A percentile compares a stretch with the other conserved stretches of the same genome.
Conservation (phyloP, 2,888 invertebrate species). For the Xestia sexstrigata region DNA sequence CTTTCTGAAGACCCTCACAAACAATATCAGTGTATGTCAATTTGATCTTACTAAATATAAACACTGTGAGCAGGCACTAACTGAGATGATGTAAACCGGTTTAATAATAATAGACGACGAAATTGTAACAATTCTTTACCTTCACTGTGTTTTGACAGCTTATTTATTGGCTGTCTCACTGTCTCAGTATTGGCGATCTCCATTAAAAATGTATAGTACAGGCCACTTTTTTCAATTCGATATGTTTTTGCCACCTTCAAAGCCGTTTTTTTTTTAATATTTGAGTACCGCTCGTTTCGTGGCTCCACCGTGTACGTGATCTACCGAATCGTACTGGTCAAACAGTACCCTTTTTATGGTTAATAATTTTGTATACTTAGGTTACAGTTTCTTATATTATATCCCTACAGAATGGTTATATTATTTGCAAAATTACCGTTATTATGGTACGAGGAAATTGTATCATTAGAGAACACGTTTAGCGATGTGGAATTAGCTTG, state of each 20-base stretch:
- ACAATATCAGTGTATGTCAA: not conserved
- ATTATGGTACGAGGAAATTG: constrained; percentile 14
- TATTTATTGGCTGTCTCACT: not conserved
- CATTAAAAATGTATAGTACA: not conserved
- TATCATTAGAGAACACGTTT: constrained; percentile 7
- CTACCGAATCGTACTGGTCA: constrained; percentile 39
- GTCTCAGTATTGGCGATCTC: not conserved
- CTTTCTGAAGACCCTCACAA: not conserved
- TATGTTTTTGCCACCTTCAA: not conserved
- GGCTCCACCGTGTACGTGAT: constrained; percentile 55
- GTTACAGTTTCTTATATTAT: constrained; percentile 35
- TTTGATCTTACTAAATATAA: not conserved
- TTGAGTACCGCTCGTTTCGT: constrained; percentile 13
- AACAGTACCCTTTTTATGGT: constrained; percentile 54
- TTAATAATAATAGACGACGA: not conserved
- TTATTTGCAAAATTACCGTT: constrained; percentile 35
- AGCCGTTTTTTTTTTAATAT: not conserved
- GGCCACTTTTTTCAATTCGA: not conserved
- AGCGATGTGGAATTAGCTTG: not conserved
- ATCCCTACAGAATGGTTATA: constrained; percentile 16
- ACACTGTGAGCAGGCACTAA: not conserved
- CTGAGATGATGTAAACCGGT: not conserved
- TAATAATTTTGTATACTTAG: constrained; percentile 50
- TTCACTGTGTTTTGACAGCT: not conserved
- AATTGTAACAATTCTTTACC: not conserved